These are phyloP conservation scores for Aix galericulata DNA, from an alignment of 2,113 vertebrate species.

Conservation along the genomic window DNA sequence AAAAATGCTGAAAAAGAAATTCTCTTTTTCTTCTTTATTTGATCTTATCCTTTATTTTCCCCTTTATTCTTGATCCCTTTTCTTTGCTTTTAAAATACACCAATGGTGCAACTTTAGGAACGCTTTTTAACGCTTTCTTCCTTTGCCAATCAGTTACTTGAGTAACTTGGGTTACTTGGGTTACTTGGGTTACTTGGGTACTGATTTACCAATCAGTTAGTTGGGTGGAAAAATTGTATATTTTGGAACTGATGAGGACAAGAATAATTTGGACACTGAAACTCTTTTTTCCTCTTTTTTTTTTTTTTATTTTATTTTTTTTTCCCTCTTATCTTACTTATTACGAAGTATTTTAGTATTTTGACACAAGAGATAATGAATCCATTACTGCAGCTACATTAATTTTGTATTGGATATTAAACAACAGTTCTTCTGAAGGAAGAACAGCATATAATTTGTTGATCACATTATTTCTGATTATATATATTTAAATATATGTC, in stretches of 20 bases:
- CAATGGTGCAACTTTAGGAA: not conserved
- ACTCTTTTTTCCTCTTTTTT: not conserved
- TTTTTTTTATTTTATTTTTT: not conserved
- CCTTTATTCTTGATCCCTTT: not conserved
- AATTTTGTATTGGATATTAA: slow-evolving; percentile 16
- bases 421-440: not conserved
- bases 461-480: not conserved
- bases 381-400: not conserved
- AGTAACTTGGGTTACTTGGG: too few species aligned
- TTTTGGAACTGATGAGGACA: not conserved
- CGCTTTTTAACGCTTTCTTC: not conserved
- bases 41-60: not conserved
- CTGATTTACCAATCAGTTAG: not conserved
- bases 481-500: not conserved
- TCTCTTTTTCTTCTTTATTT: not conserved
- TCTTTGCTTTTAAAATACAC: not conserved
- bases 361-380: slow-evolving; percentile 22
- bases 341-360: not conserved
- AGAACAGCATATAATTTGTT: not conserved
- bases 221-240: not conserved
- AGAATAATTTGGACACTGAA: slow-evolving; percentile 19
- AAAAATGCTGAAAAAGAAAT: not conserved
- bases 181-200: too few species aligned
- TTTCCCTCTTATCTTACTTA: not conserved
- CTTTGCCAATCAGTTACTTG: not conserved